These are phyloP conservation scores for Drosophila koepferae DNA, from an alignment of 2,888 invertebrate species.

Conservation along the genomic window DNA sequence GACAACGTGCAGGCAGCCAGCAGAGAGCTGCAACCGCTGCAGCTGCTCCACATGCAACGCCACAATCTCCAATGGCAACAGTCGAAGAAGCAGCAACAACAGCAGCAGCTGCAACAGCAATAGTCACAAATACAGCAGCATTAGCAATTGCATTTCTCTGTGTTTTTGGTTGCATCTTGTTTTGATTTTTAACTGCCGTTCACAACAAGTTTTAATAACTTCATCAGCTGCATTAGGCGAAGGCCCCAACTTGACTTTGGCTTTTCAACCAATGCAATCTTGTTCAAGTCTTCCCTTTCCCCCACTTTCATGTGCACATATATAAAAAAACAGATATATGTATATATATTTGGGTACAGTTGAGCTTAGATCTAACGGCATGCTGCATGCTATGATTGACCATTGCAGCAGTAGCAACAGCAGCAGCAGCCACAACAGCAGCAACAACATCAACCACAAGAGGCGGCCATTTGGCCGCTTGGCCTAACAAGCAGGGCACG, in stretches of 20 bases:
- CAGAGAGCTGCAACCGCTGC: constrained; percentile 27
- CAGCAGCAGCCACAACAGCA: constrained; percentile 12
- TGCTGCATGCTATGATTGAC: constrained; percentile 68
- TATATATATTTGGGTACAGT: constrained; percentile 58
- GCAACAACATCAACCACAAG: constrained; percentile 35
- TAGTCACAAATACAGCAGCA: constrained; percentile 22
- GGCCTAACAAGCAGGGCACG: constrained; percentile 70
- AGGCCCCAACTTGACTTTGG: constrained; percentile 18
- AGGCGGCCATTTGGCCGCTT: constrained; percentile 53
- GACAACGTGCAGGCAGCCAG: constrained; percentile 74
- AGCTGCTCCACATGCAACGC: constrained; percentile 61
- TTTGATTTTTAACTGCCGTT: constrained; percentile 56
- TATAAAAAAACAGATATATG: too few relatives aligned
- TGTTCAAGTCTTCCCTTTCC: constrained; percentile 9
- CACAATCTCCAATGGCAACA: constrained; percentile 31
- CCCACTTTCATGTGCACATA: not conserved
- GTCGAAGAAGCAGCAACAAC: constrained; percentile 22
- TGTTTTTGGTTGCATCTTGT: constrained; percentile 53
- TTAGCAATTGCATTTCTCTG: constrained; percentile 52
- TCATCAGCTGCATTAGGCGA: constrained; percentile 42
- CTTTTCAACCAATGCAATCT: constrained; percentile 23
- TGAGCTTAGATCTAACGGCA: constrained; percentile 64
- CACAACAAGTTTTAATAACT: constrained; percentile 70
- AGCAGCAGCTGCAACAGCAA: constrained; percentile 17
- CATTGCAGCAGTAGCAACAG: constrained; percentile 31